phyloP scores from a whole-genome alignment of 2,888 invertebrate genomes.

The Nomada hirtipes region DNA sequence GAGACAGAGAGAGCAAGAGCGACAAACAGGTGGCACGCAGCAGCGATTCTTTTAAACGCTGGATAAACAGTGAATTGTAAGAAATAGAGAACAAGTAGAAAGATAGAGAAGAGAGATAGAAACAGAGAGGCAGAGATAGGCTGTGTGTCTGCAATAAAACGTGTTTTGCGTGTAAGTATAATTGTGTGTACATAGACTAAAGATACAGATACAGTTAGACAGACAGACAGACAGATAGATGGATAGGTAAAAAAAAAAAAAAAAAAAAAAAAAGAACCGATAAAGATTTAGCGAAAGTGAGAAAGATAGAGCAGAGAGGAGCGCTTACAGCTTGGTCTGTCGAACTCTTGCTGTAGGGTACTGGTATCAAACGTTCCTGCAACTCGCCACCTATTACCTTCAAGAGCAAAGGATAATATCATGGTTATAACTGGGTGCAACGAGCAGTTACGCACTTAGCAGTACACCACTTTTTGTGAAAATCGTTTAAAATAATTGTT shows the following conservation, averaged over 20 bases:
- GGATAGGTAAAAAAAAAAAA: constrained; percentile 58
- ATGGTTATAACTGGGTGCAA: constrained; percentile 86
- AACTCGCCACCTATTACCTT: constrained; percentile 99
- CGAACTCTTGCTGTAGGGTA: constrained; percentile 99
- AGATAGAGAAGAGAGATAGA: not conserved
- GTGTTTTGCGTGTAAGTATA: constrained; percentile 1
- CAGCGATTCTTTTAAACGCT: not conserved
- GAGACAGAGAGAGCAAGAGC: constrained; percentile 79
- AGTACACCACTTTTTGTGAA: constrained; percentile 67
- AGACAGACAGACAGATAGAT: constrained; percentile 55
- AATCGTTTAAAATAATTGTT: constrained; percentile 1
- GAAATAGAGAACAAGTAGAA: not conserved
- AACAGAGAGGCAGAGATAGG: constrained; percentile 11
- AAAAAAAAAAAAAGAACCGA: not conserved
- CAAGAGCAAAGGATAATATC: constrained; percentile 90
- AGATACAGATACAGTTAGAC: constrained; percentile 36
- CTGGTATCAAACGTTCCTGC: constrained; percentile 99
- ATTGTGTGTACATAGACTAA: constrained; percentile 27
- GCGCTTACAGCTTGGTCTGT: constrained; percentile 99
- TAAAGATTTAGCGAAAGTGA: constrained; percentile 70
- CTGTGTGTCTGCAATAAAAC: constrained; percentile 7
- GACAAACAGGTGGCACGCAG: constrained; percentile 85
- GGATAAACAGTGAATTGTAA: not conserved
- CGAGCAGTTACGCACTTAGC: constrained; percentile 75
- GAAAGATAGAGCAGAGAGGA: constrained; percentile 86